Evolutionary conservation across 1,140 invertebrate genomes (phyloP), one percentile per base, ranked within the genome.

Genomic region (Cotesia glomerata): DNA sequence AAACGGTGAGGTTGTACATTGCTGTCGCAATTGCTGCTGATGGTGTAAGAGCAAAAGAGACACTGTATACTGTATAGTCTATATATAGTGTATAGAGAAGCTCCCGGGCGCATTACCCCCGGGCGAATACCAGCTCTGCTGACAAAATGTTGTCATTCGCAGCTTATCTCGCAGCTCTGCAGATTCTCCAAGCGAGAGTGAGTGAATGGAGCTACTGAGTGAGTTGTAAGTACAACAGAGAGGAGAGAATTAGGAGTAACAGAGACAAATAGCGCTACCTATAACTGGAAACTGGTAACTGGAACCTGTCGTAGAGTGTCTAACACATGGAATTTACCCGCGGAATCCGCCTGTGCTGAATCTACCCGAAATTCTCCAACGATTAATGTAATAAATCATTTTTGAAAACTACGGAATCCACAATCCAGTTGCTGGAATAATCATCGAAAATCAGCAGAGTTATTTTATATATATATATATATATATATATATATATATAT

Each of bases 71-170:
- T 26, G 26, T 26, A 26, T 26, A 26, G 26, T 26, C 26, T 26
- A 26, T 26, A 26, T 26, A 26, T 26, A 26, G 26, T 51, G 62
- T 63, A n/a, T 59, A 62, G 64, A 75, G 56, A 75, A 66, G 69
- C 73, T 63, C 66, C 45, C 67, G 49, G 26, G 72, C 63, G 69
- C 70, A 69, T 65, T 71, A 56, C 59, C 58, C 65, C 54, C 36
- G 39, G 66, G 36, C 58, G 67, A 64, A 65, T 72, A 14, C 71
- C 74, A 65, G 61, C 58, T 56, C 59, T 63, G 69, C 72, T 76
- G 75, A 76, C 75, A 76, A 76, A 76, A 76, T 76, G 72, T 76
- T 74, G 75, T 76, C 75, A 76, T 76, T 76, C 71, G 70, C 69
- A 67, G 72, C 72, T 76, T 76, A 76, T 76, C 75, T 76, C 69